Evolutionary conservation across 2,113 vertebrate genomes (phyloP).

Genomic region (Microcebus tavaratra): DNA sequence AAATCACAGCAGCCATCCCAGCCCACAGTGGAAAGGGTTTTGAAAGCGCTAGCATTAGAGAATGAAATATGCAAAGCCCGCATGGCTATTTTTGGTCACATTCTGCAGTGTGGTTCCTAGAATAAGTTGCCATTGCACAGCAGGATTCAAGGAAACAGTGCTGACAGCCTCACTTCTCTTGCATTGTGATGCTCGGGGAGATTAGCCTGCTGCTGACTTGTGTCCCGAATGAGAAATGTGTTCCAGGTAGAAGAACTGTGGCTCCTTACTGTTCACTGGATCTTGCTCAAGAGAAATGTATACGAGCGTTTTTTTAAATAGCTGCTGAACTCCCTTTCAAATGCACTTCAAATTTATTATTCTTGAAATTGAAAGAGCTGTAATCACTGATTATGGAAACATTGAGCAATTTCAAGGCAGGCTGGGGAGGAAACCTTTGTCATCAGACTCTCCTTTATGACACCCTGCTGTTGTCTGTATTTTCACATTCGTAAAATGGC

Average conservation of each 20-base stretch:
- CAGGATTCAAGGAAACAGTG: constrained; percentile 75
- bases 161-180: constrained; percentile 71
- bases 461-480: not conserved
- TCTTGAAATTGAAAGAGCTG: constrained; percentile 61
- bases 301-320: constrained; percentile 74
- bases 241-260: constrained; percentile 80
- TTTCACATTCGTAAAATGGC: not conserved
- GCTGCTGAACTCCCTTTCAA: constrained; percentile 72
- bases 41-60: constrained; percentile 28
- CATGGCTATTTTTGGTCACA: constrained; percentile 78
- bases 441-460: not conserved
- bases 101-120: constrained; percentile 67
- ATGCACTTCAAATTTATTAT: constrained; percentile 63
- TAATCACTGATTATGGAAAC: constrained; percentile 46
- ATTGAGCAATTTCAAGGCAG: not conserved
- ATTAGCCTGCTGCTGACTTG: constrained; percentile 72
- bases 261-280: not conserved
- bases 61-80: constrained; percentile 73
- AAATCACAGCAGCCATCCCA: not conserved
- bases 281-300: constrained; percentile 63
- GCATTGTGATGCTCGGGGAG: constrained; percentile 53
- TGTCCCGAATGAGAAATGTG: constrained; percentile 59
- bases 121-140: constrained; percentile 76
- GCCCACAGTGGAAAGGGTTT: constrained; percentile 2
- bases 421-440: constrained; percentile 28